A percentile compares a stretch with the other conserved stretches of the same genome.
Conservation (phyloP, 2,113 vertebrate genomes). For the Mesitornis unicolor region DNA sequence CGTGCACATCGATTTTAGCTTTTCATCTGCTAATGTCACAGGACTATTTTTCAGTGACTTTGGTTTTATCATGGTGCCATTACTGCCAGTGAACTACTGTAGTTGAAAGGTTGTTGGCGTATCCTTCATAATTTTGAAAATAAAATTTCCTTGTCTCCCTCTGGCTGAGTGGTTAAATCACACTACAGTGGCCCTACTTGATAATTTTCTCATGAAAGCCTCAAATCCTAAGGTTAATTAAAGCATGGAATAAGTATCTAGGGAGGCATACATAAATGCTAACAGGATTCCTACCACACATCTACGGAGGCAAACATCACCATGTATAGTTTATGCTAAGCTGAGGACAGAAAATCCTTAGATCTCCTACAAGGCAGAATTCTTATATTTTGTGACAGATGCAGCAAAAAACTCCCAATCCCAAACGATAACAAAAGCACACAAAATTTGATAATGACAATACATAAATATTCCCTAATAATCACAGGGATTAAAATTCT, state of each 20-base stretch:
- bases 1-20: background rate
- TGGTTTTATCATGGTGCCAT: background rate
- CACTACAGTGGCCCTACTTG: background rate
- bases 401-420: background rate
- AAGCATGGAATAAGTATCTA: constrained; percentile 38
- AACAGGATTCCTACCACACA: constrained; percentile 17
- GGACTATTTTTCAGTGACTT: constrained; percentile 1
- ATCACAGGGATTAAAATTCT: background rate
- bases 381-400: background rate
- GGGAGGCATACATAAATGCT: constrained; percentile 36
- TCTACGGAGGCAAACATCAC: background rate
- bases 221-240: constrained; percentile 52
- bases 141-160: constrained; percentile 18
- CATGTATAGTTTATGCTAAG: background rate
- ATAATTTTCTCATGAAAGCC: constrained; percentile 40
- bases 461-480: background rate
- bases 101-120: background rate
- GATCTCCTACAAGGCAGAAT: background rate
- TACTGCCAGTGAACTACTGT: background rate
- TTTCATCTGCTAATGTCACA: background rate
- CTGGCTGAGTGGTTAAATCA: constrained; percentile 24
- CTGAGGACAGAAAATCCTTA: constrained; percentile 5
- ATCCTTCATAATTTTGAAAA: background rate
- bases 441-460: background rate
- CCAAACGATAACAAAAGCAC: background rate